Percentiles rank a stretch among this genome's conserved stretches.
Conservation (phyloP, 2,888 invertebrate species). For the Penaeus monodon region DNA sequence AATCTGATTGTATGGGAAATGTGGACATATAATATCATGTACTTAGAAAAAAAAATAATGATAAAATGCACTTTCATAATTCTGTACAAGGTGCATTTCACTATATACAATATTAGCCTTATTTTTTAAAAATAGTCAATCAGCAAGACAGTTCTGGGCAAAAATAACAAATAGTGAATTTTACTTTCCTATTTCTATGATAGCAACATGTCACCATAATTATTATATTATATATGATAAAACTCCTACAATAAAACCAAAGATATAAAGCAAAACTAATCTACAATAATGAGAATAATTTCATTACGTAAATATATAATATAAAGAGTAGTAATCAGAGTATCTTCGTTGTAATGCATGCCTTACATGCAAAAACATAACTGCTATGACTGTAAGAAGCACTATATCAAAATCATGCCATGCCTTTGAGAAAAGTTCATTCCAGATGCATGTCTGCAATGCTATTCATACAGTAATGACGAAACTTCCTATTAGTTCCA, state of each 20-base stretch:
- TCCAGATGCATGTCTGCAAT: not conserved
- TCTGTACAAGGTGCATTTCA: too few species aligned
- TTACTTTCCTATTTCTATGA: not conserved
- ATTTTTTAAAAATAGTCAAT: too few species aligned
- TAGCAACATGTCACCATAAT: conserved; percentile 37
- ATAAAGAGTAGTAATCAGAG: not conserved
- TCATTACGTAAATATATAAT: conserved; percentile 30
- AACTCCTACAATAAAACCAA: conserved; percentile 29
- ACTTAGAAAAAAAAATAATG: not conserved
- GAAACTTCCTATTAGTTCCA: not conserved
- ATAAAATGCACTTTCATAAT: not conserved
- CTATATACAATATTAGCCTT: too few species aligned
- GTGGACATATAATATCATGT: not conserved
- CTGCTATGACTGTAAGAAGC: not conserved
- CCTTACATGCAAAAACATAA: conserved; percentile 4
- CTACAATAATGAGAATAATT: conserved; percentile 40
- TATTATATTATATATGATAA: conserved; percentile 12
- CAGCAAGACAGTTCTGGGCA: too few species aligned
- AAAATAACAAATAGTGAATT: not conserved
- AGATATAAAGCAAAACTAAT: conserved; percentile 43
- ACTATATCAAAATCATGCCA: not conserved
- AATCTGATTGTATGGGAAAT: too few species aligned
- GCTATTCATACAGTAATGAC: not conserved
- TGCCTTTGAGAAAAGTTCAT: conserved; percentile 6
- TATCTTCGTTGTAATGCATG: conserved; percentile 1